phyloP scores from a whole-genome alignment of 2,888 invertebrate species.

The Masnerella sp. region DNA sequence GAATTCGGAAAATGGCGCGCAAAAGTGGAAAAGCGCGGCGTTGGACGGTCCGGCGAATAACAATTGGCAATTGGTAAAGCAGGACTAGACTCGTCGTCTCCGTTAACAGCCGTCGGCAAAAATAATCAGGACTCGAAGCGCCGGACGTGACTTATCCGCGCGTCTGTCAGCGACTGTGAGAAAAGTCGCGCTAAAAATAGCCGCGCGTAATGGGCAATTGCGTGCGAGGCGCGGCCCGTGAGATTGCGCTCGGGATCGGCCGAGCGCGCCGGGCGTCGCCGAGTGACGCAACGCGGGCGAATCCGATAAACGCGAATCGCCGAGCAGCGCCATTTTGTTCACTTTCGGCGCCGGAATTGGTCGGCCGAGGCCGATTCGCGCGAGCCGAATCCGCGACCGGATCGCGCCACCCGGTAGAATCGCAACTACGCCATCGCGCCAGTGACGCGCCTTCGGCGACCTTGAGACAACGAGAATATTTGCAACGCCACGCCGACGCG shows the following conservation, averaged over 20 bases:
- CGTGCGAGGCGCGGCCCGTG: slow-evolving; percentile 44
- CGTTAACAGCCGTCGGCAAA: slow-evolving; percentile 54
- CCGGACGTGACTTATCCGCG: slow-evolving; percentile 52
- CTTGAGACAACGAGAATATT: slow-evolving; percentile 57
- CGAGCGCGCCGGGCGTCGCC: slow-evolving; percentile 33
- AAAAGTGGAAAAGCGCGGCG: background rate
- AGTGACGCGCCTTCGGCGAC: slow-evolving; percentile 53
- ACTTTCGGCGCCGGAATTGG: too few species aligned
- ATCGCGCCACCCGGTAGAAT: slow-evolving; percentile 45
- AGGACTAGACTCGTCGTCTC: slow-evolving; percentile 35
- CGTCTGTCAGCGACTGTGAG: slow-evolving; percentile 40
- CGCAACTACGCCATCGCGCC: slow-evolving; percentile 40
- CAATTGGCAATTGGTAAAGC: slow-evolving; percentile 46
- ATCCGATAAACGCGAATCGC: too few species aligned
- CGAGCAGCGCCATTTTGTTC: too few species aligned
- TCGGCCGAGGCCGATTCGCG: too few species aligned
- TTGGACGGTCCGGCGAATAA: background rate
- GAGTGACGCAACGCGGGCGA: slow-evolving; percentile 43
- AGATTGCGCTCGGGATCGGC: slow-evolving; percentile 16
- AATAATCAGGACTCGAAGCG: slow-evolving; percentile 47
- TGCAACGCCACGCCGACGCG: slow-evolving; percentile 54
- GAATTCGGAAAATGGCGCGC: too few species aligned
- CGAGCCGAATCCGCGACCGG: too few species aligned
- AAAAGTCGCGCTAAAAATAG: slow-evolving; percentile 50
- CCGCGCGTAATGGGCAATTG: slow-evolving; percentile 45